Evolutionary conservation across 2,888 invertebrate genomes (phyloP).

Genomic region (Xestoiulus laeticollis): DNA sequence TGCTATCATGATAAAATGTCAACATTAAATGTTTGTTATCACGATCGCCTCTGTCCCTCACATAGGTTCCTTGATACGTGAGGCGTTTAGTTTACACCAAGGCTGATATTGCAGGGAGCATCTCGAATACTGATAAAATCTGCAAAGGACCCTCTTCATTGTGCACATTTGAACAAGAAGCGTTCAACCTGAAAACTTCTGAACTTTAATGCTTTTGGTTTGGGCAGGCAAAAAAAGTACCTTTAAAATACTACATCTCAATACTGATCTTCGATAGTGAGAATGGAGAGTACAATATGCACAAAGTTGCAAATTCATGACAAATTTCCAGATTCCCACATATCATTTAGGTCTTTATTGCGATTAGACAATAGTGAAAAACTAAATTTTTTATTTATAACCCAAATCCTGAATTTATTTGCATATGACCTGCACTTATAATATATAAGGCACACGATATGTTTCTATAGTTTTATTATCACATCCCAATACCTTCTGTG

Average conservation of each 20-base stretch:
- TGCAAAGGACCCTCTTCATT: slow-evolving; percentile 36
- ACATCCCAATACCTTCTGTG: no score
- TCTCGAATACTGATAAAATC: slow-evolving; percentile 45
- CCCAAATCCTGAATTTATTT: no score
- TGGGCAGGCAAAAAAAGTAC: not conserved
- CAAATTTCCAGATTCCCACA: not conserved
- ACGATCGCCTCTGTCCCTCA: slow-evolving; percentile 40
- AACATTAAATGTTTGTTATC: slow-evolving; percentile 44
- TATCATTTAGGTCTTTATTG: no score
- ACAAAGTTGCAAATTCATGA: not conserved
- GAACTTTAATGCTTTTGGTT: not conserved
- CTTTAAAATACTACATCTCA: not conserved
- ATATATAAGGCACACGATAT: no score
- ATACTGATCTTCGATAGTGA: not conserved
- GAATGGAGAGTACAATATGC: not conserved
- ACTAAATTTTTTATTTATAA: no score
- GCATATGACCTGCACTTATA: no score
- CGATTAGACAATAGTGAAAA: no score
- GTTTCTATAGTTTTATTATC: no score
- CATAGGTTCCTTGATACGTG: not conserved
- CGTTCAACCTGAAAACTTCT: not conserved
- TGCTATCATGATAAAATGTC: slow-evolving; percentile 48
- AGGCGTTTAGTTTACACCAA: slow-evolving; percentile 46
- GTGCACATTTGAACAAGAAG: not conserved
- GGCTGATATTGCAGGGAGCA: slow-evolving; percentile 29